Base-by-base conservation (phyloP, 2,888 invertebrate species). In the Halictus quadricinctus region DNA sequence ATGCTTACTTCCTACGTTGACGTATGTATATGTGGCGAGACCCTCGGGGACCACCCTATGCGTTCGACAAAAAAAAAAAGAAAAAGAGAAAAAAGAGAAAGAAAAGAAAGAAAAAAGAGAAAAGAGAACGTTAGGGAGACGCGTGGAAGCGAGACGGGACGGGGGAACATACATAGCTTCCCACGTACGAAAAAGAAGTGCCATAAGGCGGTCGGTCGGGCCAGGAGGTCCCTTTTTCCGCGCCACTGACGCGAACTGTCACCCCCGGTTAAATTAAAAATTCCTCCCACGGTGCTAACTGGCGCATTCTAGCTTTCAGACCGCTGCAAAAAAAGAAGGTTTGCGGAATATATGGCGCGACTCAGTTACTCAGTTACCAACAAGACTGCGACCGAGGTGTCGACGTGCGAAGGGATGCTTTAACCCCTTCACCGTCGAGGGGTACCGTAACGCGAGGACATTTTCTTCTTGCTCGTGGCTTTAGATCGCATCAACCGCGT, bases 121-220 rank as follows among this genome's bases (percentile, higher is more conserved):
- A 60, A 60, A 60, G 25, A 36, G 54, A 10, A 18, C 1, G 66
- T 25, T 29, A 7, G 36, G 15, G 36, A 36, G 66, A 36, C 8
- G 29, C 13, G 29, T 12, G 8, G 1, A 66, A 29, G 29, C 15
- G 29, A 36, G 29, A 18, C 29, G 29, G 64, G 29, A 0, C 1
- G n/a, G n/a, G 58, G 29, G 8, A 7, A 36, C 36, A 5, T 36
- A 36, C 7, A 7, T 41, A 13, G 66, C 78, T 90, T 91, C 89
- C 90, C 90, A 91, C 89, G 88, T 88, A 83, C 83, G 75, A 80
- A 79, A 86, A 84, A 84, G 76, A 77, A 82, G 79, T 72, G 86
- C 86, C 91, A 91, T 90, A 91, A 90, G 91, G 91, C 80, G 80
- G 36, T 50, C 80, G 80, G 36, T 50, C 80, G 36, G 64, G 12